Percentiles rank a stretch among this genome's conserved stretches.
These are phyloP conservation scores for Bellardia bayeri DNA, from an alignment of 2,888 invertebrate species.

Conservation along the genomic window DNA sequence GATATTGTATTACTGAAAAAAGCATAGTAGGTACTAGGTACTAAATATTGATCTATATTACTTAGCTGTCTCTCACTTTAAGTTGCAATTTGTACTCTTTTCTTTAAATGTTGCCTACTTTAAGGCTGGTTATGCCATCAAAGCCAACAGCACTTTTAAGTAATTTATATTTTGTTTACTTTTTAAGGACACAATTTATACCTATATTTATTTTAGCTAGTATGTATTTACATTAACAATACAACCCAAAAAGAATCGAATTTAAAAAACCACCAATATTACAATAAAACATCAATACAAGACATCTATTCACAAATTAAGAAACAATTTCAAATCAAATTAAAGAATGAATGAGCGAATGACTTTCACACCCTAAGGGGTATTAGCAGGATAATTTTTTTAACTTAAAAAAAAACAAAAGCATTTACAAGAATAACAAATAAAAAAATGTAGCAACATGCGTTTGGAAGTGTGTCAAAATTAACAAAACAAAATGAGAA, in stretches of 20 bases:
- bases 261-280: conserved; percentile 13
- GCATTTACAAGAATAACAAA: conserved; percentile 46
- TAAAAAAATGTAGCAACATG: conserved; percentile 69
- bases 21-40: no score
- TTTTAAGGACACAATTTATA: conserved; percentile 24
- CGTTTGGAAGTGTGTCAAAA: conserved; percentile 75
- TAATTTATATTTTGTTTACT: conserved; percentile 35
- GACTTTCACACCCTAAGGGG: conserved; percentile 83
- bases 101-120: background rate
- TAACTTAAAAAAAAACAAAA: conserved; percentile 39
- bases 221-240: conserved; percentile 21
- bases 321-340: conserved; percentile 40
- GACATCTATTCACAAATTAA: conserved; percentile 16
- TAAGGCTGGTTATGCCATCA: background rate
- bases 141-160: background rate
- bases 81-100: background rate
- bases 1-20: no score
- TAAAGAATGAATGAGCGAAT: conserved; percentile 68
- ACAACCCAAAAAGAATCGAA: background rate
- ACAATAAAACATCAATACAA: conserved; percentile 6
- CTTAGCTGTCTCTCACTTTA: background rate
- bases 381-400: conserved; percentile 78
- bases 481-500: conserved; percentile 61
- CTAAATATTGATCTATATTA: background rate
- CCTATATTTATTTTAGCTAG: background rate